Conservation (phyloP, 2,888 invertebrate species). For the Cerastis leucographa region DNA sequence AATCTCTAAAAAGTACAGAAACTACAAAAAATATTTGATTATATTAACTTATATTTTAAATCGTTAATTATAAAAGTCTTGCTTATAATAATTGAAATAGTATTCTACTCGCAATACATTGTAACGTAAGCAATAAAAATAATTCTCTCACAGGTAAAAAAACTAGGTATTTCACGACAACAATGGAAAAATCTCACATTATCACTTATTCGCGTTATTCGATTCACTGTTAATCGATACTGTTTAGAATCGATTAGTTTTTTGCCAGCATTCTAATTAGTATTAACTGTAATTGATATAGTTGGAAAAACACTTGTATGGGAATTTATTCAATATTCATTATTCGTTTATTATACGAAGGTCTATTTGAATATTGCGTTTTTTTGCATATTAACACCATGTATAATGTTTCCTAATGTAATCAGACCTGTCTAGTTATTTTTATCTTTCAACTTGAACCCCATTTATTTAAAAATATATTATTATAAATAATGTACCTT, state of each 20-base stretch:
- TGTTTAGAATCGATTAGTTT: slow-evolving; percentile 67
- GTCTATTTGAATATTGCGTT: slow-evolving; percentile 55
- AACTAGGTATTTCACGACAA: slow-evolving; percentile 46
- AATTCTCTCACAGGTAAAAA: slow-evolving; percentile 56
- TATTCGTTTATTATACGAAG: slow-evolving; percentile 36
- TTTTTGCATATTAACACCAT: slow-evolving; percentile 36
- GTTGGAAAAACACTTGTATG: slow-evolving; percentile 56
- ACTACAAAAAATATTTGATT: background rate
- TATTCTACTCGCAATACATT: slow-evolving; percentile 21
- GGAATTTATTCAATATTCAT: slow-evolving; percentile 55
- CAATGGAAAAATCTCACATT: slow-evolving; percentile 67
- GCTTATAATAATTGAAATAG: slow-evolving; percentile 24
- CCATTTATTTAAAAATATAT: background rate
- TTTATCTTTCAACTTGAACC: background rate
- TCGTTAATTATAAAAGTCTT: slow-evolving; percentile 1
- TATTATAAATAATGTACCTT: background rate
- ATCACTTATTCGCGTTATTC: slow-evolving; percentile 58
- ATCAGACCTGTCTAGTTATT: background rate
- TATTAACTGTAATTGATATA: slow-evolving; percentile 58
- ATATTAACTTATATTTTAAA: background rate
- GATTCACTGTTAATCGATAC: slow-evolving; percentile 72
- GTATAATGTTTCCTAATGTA: slow-evolving; percentile 23
- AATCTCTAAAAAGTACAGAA: background rate
- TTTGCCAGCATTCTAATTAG: slow-evolving; percentile 66
- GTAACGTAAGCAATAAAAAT: slow-evolving; percentile 46